Conservation (phyloP, 2,113 vertebrate species). For the Sinocyclocheilus anshuiensis region DNA sequence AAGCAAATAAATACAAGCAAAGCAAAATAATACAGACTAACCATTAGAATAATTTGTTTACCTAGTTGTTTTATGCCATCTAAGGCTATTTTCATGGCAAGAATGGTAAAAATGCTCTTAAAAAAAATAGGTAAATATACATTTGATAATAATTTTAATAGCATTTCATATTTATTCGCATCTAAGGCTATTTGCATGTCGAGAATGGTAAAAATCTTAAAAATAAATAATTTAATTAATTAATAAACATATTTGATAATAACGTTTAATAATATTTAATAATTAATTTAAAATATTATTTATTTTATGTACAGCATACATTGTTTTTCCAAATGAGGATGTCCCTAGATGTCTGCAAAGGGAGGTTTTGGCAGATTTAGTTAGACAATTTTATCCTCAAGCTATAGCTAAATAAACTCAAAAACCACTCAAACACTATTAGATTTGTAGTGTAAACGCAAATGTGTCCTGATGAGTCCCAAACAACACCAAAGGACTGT, state of each 20-base stretch:
- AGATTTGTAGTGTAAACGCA: background rate
- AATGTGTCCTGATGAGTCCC: background rate
- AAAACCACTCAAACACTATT: background rate
- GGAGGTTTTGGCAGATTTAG: no score
- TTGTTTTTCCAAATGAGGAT: background rate
- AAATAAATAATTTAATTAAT: no score
- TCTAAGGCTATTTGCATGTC: no score
- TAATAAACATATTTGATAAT: no score
- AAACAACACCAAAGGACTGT: background rate
- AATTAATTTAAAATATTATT: background rate
- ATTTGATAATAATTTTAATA: no score
- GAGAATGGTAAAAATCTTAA: no score
- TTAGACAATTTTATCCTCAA: no score
- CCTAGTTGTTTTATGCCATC: background rate
- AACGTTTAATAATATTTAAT: background rate
- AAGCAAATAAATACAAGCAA: background rate
- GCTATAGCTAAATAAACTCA: background rate
- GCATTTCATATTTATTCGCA: no score
- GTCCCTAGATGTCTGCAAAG: background rate
- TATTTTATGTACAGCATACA: background rate
- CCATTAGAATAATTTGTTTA: background rate
- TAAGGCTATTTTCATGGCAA: no score
- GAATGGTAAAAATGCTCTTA: no score
- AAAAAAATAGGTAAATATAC: no score
- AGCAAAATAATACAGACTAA: background rate